Base-by-base conservation (phyloP, 2,113 vertebrate genomes). In the Oryzias woworae region DNA sequence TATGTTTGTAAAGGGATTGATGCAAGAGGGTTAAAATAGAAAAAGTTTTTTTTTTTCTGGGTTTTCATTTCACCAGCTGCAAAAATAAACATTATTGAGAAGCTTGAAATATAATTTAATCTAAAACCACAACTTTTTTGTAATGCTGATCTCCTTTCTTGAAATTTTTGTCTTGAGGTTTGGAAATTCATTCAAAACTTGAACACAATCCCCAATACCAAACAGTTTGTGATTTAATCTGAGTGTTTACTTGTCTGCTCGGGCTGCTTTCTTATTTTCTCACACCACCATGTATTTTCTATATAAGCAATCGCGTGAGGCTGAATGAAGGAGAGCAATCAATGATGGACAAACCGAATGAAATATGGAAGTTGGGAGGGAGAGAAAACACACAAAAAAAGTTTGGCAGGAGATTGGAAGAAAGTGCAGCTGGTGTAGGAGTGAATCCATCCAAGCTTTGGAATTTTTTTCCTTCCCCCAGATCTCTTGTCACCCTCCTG, bases 361-460 rank as follows among this genome's bases (percentile, higher is more conserved):
- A 84, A 78, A 70, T 58, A 81, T 78, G 64, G 77, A 75, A 52
- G 61, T 66, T 69, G 71, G 66, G 78, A 76, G 77, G 77, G 78
- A 77, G 77, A 56, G 61, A 83, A 81, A 85, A 86, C 70, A 86
- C 72, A 64, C 73, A 71, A 78, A 74, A 62, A 78, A 74, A 62
- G 64, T 85, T 69, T 84, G 71, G 84, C 77, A 84, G 65, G 62
- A 81, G 84, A 75, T 82, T 77, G 80, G 84, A 89, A 75, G 71
- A 81, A 80, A 82, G 65, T 80, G 82, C 87, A 90, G 88, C 87
- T 91, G 87, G 71, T 77, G 81, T 60, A 84, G 61, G 63, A 82
- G 57, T 49, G 61, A 88, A 53, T 36, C 50, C 57, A 59, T 87
- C 85, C 82, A 87, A 86, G 73, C 72, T 75, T 78, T 56, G 78